Evolutionary conservation across 1,140 invertebrate species (phyloP).

Genomic region (Drosophila nikananu): DNA sequence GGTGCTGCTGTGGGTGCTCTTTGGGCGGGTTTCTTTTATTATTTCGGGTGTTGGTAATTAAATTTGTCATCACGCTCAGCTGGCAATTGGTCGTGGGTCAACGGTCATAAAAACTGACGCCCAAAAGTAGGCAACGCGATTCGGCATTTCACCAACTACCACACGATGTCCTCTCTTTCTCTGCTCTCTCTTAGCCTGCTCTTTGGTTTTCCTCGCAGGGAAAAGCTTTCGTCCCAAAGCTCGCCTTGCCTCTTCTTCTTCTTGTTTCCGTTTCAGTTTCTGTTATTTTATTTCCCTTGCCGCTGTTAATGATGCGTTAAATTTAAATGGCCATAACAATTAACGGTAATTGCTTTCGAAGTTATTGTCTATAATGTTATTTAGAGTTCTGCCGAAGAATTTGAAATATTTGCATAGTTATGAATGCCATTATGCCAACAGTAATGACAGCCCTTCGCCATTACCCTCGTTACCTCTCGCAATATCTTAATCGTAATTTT

Average conservation of each 20-base stretch:
- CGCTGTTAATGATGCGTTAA: slow-evolving; percentile 80
- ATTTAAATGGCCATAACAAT: slow-evolving; percentile 83
- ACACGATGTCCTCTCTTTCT: slow-evolving; percentile 15
- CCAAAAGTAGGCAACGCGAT: slow-evolving; percentile 60
- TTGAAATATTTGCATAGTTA: slow-evolving; percentile 45
- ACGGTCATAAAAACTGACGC: slow-evolving; percentile 48
- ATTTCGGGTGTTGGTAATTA: slow-evolving; percentile 68
- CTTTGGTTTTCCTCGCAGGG: slow-evolving; percentile 2
- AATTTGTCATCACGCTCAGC: slow-evolving; percentile 70
- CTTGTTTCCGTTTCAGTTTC: slow-evolving; percentile 17
- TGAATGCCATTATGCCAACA: slow-evolving; percentile 22
- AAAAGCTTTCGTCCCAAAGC: slow-evolving; percentile 58
- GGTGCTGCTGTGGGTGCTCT: slow-evolving; percentile 8
- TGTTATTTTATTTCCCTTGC: slow-evolving; percentile 37
- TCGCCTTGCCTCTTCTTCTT: slow-evolving; percentile 42
- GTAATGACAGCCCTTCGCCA: slow-evolving; percentile 4
- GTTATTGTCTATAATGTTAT: slow-evolving; percentile 74
- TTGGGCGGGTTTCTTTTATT: slow-evolving; percentile 36
- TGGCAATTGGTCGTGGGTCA: slow-evolving; percentile 47
- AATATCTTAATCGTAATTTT: slow-evolving; percentile 11
- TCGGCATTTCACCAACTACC: slow-evolving; percentile 20
- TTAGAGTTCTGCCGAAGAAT: slow-evolving; percentile 30
- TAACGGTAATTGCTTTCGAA: slow-evolving; percentile 78
- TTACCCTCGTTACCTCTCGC: slow-evolving; percentile 8
- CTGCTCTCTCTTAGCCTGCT: slow-evolving; percentile 17